phyloP scores from a whole-genome alignment of 2,888 invertebrate genomes.

The Sinelater perroti region DNA sequence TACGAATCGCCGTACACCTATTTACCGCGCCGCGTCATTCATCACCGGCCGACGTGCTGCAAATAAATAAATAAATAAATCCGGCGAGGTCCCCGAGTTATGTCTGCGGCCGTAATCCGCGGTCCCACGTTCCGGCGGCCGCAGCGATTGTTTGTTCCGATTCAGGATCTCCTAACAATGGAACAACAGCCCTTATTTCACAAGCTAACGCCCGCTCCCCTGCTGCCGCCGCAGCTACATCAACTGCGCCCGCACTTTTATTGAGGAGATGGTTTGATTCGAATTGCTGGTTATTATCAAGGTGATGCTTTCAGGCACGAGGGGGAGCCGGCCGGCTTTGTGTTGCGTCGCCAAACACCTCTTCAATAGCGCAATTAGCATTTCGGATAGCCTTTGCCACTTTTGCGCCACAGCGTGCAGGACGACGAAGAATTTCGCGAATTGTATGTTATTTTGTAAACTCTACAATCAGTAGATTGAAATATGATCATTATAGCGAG shows the following conservation, averaged over 20 bases:
- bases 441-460: too few species aligned
- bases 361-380: too few species aligned
- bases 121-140: conserved; percentile 33
- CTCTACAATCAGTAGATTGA: too few species aligned
- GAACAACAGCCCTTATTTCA: conserved; percentile 38
- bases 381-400: too few species aligned
- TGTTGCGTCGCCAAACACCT: too few species aligned
- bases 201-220: conserved; percentile 38
- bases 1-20: conserved; percentile 25
- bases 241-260: conserved; percentile 33
- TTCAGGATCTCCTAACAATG: conserved; percentile 33
- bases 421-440: too few species aligned
- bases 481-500: too few species aligned
- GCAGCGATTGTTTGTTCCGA: conserved; percentile 38
- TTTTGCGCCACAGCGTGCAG: too few species aligned
- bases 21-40: conserved; percentile 18
- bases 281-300: conserved; percentile 42
- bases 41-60: conserved; percentile 24
- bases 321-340: too few species aligned
- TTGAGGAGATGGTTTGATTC: conserved; percentile 37
- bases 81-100: conserved; percentile 27
- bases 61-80: conserved; percentile 36
- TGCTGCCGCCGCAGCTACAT: conserved; percentile 22
- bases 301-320: neutral
- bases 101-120: conserved; percentile 33